Percentiles rank a stretch among this genome's conserved stretches.
phyloP scores from a whole-genome alignment of 1,140 invertebrate genomes.

The Mizuhopecten yessoensis region DNA sequence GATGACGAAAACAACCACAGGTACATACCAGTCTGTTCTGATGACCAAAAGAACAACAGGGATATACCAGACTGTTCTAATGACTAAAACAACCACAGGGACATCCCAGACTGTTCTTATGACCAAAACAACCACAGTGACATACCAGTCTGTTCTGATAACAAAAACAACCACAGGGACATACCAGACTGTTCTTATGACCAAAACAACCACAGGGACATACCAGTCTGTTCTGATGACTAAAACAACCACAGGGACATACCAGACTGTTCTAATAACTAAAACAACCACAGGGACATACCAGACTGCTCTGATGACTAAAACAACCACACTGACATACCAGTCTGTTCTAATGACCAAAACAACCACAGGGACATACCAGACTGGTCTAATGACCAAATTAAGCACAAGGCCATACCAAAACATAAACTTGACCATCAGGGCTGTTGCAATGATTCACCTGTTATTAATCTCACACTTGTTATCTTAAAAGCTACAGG shows the following conservation, averaged over 20 bases:
- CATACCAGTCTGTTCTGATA: neutral
- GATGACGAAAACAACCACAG: neutral
- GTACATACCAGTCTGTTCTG: neutral
- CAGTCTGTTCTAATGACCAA: neutral
- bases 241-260: neutral
- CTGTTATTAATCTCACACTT: too few species aligned
- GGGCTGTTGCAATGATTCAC: too few species aligned
- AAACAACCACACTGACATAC: neutral
- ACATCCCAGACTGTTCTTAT: too few species aligned
- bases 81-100: too few species aligned
- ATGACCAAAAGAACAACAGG: neutral
- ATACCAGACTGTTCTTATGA: neutral
- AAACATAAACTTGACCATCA: neutral
- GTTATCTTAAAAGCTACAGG: too few species aligned
- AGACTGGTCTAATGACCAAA: neutral
- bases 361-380: neutral
- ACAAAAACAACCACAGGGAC: neutral
- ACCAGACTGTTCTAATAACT: neutral
- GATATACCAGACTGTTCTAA: neutral
- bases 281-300: neutral
- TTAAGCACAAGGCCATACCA: neutral
- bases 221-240: neutral
- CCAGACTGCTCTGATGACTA: neutral
- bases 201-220: neutral
- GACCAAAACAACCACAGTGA: neutral